Percentiles rank a stretch among this genome's conserved stretches.
These are phyloP conservation scores for Ranitomeya imitator DNA, from an alignment of 2,113 vertebrate species.

Conservation along the genomic window DNA sequence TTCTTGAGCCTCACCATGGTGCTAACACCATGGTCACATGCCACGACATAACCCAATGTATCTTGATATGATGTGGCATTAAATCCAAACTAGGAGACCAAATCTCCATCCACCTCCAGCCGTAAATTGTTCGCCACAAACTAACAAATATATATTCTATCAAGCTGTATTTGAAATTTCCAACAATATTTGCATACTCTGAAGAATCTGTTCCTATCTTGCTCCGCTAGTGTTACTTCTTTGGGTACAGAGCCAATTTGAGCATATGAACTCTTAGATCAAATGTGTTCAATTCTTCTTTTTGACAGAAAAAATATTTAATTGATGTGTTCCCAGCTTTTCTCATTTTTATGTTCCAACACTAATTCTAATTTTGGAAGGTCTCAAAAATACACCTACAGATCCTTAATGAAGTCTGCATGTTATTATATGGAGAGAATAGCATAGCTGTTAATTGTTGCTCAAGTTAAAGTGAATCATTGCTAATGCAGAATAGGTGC, in stretches of 20 bases:
- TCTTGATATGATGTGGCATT: neutral
- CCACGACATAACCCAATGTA: neutral
- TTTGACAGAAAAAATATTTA: conserved; percentile 64
- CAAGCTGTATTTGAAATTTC: neutral
- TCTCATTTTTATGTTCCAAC: conserved; percentile 63
- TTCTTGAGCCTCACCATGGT: neutral
- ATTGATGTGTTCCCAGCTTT: conserved; percentile 66
- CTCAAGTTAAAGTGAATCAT: neutral
- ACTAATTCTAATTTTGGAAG: conserved; percentile 53
- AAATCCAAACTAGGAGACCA: neutral
- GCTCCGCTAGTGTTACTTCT: conserved; percentile 51
- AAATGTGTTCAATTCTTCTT: conserved; percentile 68
- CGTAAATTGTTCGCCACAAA: neutral
- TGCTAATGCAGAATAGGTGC: neutral
- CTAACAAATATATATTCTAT: neutral
- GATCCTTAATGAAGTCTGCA: conserved; percentile 29
- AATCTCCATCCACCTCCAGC: neutral
- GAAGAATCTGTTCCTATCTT: conserved; percentile 7
- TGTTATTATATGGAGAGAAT: neutral
- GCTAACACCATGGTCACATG: neutral
- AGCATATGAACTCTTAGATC: conserved; percentile 61
- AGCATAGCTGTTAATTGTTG: neutral
- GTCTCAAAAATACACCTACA: conserved; percentile 44
- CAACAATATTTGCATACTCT: conserved; percentile 37
- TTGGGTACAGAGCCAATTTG: conserved; percentile 64